Percentiles rank a stretch among this genome's conserved stretches.
These are phyloP conservation scores for Artibeus lituratus DNA, from an alignment of 2,797 vertebrate species.

Conservation along the genomic window DNA sequence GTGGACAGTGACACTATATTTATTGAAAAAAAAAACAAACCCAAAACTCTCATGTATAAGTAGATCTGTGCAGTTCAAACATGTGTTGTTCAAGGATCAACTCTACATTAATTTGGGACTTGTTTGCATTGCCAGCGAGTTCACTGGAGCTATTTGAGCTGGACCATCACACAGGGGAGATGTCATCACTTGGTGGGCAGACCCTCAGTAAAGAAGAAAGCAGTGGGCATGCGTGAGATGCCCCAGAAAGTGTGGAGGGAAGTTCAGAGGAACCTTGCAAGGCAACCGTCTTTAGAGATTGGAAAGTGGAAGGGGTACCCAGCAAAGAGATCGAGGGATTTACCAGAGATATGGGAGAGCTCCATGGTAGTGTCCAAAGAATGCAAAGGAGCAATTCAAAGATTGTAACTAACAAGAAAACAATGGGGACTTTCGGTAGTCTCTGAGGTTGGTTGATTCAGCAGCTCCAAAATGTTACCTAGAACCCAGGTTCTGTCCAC, in stretches of 20 bases:
- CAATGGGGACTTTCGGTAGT: background rate
- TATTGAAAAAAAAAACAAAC: background rate
- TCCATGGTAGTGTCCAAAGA: background rate
- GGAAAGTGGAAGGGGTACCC: background rate
- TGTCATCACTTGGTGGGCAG: background rate
- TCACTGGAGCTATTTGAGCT: background rate
- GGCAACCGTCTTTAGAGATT: background rate
- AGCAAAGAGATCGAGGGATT: background rate
- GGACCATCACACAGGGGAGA: background rate
- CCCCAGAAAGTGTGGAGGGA: background rate
- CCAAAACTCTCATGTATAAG: background rate
- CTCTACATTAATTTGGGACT: background rate
- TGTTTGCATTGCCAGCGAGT: background rate
- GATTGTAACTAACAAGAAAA: background rate
- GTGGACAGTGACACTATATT: background rate
- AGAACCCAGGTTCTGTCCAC: background rate
- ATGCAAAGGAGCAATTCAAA: background rate
- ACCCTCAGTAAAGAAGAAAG: background rate
- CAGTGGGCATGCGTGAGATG: background rate
- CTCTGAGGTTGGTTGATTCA: background rate
- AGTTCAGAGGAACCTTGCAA: background rate
- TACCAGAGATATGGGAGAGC: background rate
- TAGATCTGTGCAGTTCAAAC: background rate
- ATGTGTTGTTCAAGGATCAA: background rate
- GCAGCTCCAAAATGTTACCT: background rate